These are phyloP conservation scores for Petromus typicus DNA, from an alignment of 2,113 vertebrate genomes.

Conservation along the genomic window DNA sequence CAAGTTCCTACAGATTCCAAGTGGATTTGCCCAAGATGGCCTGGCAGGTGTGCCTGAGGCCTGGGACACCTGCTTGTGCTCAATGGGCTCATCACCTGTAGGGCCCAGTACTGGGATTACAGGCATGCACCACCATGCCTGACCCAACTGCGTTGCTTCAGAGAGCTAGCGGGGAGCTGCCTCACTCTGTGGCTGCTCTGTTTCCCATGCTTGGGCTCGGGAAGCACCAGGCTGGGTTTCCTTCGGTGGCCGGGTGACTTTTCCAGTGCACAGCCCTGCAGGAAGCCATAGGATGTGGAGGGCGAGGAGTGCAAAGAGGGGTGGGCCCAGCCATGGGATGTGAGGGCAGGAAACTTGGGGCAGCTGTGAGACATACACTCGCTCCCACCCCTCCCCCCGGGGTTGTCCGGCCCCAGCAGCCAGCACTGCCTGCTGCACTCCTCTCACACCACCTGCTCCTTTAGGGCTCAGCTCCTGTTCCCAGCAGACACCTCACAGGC, in stretches of 20 bases:
- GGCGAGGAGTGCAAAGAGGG: too few relatives aligned
- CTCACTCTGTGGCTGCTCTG: background rate
- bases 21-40: rapidly evolving
- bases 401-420: too few relatives aligned
- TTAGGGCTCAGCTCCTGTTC: too few relatives aligned
- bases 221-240: too few relatives aligned
- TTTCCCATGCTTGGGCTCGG: too few relatives aligned
- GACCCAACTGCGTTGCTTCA: background rate
- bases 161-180: background rate
- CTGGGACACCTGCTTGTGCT: background rate
- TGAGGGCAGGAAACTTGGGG: background rate
- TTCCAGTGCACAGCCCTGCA: too few relatives aligned
- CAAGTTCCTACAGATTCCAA: background rate
- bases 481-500: too few relatives aligned
- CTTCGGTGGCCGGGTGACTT: too few relatives aligned
- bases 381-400: too few relatives aligned
- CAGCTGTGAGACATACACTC: background rate
- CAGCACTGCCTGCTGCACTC: too few relatives aligned
- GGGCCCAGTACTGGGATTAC: background rate
- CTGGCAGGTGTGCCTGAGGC: rapidly evolving
- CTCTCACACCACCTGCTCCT: too few relatives aligned
- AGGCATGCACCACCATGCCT: background rate
- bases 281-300: too few relatives aligned
- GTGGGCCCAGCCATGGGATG: background rate
- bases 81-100: background rate